Evolutionary conservation across 2,113 vertebrate species (phyloP), one percentile per base, ranked within the genome.

Genomic region (Caranx melampygus): DNA sequence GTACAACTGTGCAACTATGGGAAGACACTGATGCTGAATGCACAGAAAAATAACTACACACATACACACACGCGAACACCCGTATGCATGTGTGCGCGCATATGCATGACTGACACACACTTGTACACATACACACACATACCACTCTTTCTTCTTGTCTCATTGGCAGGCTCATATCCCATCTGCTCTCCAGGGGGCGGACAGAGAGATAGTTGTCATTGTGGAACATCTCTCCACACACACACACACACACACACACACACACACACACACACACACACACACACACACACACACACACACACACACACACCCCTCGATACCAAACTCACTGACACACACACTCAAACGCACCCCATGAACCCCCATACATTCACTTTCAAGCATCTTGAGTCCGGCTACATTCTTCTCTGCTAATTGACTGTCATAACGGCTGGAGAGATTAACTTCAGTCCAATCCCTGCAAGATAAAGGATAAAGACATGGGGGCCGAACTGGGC

Each of bases 381-480:
- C 72, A 82, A 88, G 82, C 77, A 60, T 87, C 58, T 84, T 6
- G 18, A 77, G 84, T 88, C 82, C 85, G 33, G 81, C 79, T 79
- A 71, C 82, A 95, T 94, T 95, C 92, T 94, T 93, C 89, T 89
- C 85, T 81, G 90, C 91, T 95, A 95, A 95, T 95, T 94, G 94
- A 94, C 92, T 95, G 95, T 95, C 94, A 95, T 83, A 86, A 83
- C 90, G 70, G 81, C 85, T 78, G 68, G 55, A 87, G 78, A 95
- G 95, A 95, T 95, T 95, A 95, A 92, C 89, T 89, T 76, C 82
- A 84, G 75, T 79, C 92, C 89, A 93, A 93, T 93, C 92, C 90
- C 55, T 74, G 62, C 75, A 52, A 90, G 92, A 94, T 93, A 92
- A 92, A 93, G 88, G 83, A 89, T 91, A 73, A 92, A 91, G 90